Base-by-base conservation (phyloP, 2,113 vertebrate genomes). In the Anseranas semipalmata region DNA sequence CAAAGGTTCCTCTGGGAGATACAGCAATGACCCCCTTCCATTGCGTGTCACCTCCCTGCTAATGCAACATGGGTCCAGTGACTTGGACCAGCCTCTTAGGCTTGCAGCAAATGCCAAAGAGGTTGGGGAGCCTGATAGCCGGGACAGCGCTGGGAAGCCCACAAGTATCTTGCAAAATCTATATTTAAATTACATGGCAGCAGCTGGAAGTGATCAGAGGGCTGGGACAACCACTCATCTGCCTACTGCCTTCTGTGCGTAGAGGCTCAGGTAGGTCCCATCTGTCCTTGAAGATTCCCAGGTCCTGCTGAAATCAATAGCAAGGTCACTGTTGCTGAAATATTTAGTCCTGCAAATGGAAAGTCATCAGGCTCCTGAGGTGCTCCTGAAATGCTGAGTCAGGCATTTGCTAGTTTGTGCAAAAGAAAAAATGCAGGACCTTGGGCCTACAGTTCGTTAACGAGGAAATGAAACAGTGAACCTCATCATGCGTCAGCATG, bases 21-120 rank as follows among this genome's bases (percentile, higher is more conserved):
- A 50, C 20, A 41, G 25, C 0, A 0, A 11, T 16, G 56, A 43
- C 7, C 15, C 39, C 32, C 3, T 41, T 41, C 0, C 12, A 2
- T 16, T 16, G 13, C 0, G 0, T 20, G 20, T 67, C 19, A 39
- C 32, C 82, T 55, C 50, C 55, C 53, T 50, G 46, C 4, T 18
- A 25, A 10, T 0, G 9, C 35, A 39, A 9, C 4, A 1, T 6
- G 28, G 59, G 24, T 35, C 39, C 10, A 1, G 24, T 10, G 81
- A 32, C 60, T 39, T 3, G 60, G 60, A 37, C 7, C 58, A 60
- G 32, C 20, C 71, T 46, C 41, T 67, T 82, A 21, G 43, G 9
- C n/a, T 50, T 8, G 48, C 22, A 39, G 50, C 48, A 74, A 70
- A 66, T 3, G 45, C 53, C n/a, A 60, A 25, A 22, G 20, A 18